Base-by-base conservation (phyloP, 2,888 invertebrate genomes). In the Cyaniris semiargus region DNA sequence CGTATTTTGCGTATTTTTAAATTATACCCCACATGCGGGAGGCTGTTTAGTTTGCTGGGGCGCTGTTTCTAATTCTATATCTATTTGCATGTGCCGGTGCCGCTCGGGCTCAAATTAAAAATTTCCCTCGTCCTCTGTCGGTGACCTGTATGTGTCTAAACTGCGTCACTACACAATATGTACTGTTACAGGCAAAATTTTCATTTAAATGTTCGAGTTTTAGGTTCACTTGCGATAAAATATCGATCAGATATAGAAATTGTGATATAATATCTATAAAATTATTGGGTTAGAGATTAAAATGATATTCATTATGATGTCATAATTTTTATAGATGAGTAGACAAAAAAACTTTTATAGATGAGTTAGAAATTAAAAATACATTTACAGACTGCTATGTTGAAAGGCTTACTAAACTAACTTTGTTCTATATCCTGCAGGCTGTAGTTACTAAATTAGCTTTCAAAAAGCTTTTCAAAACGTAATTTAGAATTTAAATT, bases 1-100 rank as follows among this genome's bases (percentile, higher is more conserved):
- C 87, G 92, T 93, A 92, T 93, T 94, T 93, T 93, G 93, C 93
- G 93, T 93, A 93, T 91, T 94, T 94, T 94, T 92, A 93, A 93
- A 93, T 93, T 92, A 93, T 93, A 88, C 90, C 86, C 87, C 88
- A 91, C 90, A 92, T 92, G 90, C 90, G 87, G 89, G 86, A 85
- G 83, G 85, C 83, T 90, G 91, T 87, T 93, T 93, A 92, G 93
- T 90, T 88, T 85, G 86, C 81, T 80, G 80, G 80, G 79, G 77
- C 80, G 80, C 78, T 77, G 81, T 78, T 79, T 81, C 81, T 82
- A 82, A 81, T 82, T 80, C 79, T 81, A 78, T 80, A 76, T 78
- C 76, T 60, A 76, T 80, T 78, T 80, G 76, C 77, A 76, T 78
- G 78, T 79, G 80, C 74, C 77, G 70, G 78, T 79, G 80, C 74